Base-by-base conservation (phyloP, 2,113 vertebrate genomes). In the Peucedramus taeniatus region DNA sequence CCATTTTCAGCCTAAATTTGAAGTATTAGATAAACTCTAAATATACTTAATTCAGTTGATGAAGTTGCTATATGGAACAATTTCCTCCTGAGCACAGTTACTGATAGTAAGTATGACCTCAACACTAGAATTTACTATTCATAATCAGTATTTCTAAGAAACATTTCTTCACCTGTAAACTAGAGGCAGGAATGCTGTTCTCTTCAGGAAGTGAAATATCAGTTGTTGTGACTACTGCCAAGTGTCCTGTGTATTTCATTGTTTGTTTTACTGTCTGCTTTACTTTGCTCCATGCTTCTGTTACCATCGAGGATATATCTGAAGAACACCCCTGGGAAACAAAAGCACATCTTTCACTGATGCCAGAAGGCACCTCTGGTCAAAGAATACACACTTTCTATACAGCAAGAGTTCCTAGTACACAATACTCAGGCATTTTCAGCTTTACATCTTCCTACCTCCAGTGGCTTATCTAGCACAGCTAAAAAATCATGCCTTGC, bases 231-330 rank as follows among this genome's bases (percentile, higher is more conserved):
- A 99, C 88, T 30, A 96, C 97, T 17, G 98, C 98, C 91, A 99
- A 94, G 83, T 98, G 97, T 75, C 98, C 98, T 35, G 98, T 87
- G 11, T 85, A 78, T 27, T 97, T 97, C 70, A 98, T 79, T 8
- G 97, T 97, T 31, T 96, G 97, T 42, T 97, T 98, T 69, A 98
- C 74, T 66, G 97, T 98, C 70, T 97, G 95, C 24, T 96, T 93
- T 80, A 97, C 98, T 97, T 98, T 99, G 86, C 92, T 98, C 54
- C 93, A 93, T 61, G 99, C 98, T 95, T 99, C 99, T 26, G 95
- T 97, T 89, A 99, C 99, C 99, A 99, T 99, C 0, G 98, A 99
- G 15, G 98, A 97, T 94, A 99, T 99, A 97, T 99, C 99, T 14
- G 98, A 99, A 93, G 98, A 98, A 85, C 99, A 99, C 4, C 99